A percentile compares a stretch with the other conserved stretches of the same genome.
These are phyloP conservation scores for Diachasma alloeum DNA, from an alignment of 1,140 invertebrate species.

Conservation along the genomic window DNA sequence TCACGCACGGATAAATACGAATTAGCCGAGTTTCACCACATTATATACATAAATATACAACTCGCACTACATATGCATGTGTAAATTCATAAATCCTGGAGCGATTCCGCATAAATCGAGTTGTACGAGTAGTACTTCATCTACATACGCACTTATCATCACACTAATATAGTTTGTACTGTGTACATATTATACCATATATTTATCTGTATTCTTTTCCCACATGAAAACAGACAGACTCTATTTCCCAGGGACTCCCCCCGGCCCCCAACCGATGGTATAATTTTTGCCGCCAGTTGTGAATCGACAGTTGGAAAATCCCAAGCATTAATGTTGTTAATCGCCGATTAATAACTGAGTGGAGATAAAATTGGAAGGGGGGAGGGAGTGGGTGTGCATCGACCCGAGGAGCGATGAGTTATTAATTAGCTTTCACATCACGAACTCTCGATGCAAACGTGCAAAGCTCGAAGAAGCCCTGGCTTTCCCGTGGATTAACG, in stretches of 20 bases:
- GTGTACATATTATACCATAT: neutral
- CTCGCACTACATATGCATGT: slow-evolving; percentile 12
- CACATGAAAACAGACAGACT: neutral
- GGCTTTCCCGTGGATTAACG: slow-evolving; percentile 8
- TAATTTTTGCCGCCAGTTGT: too few species aligned
- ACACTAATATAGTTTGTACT: neutral
- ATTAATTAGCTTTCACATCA: slow-evolving; percentile 22
- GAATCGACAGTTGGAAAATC: neutral
- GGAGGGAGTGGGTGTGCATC: neutral
- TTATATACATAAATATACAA: slow-evolving; percentile 29
- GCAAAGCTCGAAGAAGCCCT: slow-evolving; percentile 14
- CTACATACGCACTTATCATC: neutral
- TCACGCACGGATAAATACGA: slow-evolving; percentile 45
- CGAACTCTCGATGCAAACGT: slow-evolving; percentile 16
- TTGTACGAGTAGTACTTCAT: neutral
- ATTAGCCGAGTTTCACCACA: slow-evolving; percentile 41
- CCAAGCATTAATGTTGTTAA: slow-evolving; percentile 25
- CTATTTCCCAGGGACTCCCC: slow-evolving; percentile 22
- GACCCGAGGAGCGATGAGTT: slow-evolving; percentile 13
- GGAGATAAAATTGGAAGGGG: neutral
- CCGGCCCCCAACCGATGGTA: neutral
- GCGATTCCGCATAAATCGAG: slow-evolving; percentile 19
- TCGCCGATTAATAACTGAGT: neutral
- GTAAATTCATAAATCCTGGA: slow-evolving; percentile 28
- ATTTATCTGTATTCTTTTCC: slow-evolving; percentile 6